These are phyloP conservation scores for Atractosteus spatula DNA, from an alignment of 2,113 vertebrate species.

Conservation along the genomic window DNA sequence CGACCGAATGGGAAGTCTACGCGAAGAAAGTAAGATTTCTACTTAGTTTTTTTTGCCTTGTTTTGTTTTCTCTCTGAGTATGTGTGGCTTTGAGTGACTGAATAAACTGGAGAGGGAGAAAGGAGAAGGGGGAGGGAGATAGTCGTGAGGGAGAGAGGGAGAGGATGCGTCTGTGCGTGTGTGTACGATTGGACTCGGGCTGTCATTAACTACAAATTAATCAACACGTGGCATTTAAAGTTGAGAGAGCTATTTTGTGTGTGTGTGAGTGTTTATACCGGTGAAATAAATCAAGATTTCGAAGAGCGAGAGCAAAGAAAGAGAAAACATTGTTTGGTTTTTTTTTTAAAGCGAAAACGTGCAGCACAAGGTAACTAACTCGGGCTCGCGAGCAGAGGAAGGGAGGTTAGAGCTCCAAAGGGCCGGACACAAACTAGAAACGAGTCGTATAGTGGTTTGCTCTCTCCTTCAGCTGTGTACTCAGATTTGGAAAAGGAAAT, in stretches of 20 bases:
- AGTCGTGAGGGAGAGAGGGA: constrained; percentile 29
- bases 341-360: constrained; percentile 40
- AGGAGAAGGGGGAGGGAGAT: constrained; percentile 17
- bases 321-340: constrained; percentile 45
- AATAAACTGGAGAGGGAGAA: constrained; percentile 12
- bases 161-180: constrained; percentile 23
- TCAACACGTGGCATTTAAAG: constrained; percentile 62
- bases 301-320: constrained; percentile 28
- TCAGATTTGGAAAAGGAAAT: not conserved
- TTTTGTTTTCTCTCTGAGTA: constrained; percentile 41
- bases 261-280: constrained; percentile 27
- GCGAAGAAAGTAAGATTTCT: constrained; percentile 71
- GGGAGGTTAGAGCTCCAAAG: not conserved
- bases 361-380: constrained; percentile 35
- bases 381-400: not conserved
- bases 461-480: not conserved
- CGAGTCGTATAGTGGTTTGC: not conserved
- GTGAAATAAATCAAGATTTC: constrained; percentile 45
- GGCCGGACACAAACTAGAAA: not conserved
- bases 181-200: constrained; percentile 49
- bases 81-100: constrained; percentile 31
- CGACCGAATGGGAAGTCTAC: constrained; percentile 65
- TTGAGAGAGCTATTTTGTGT: constrained; percentile 42
- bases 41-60: constrained; percentile 53
- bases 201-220: constrained; percentile 74